Evolutionary conservation across 2,113 vertebrate genomes (phyloP), one percentile per base, ranked within the genome.

Genomic region (Scatophagus argus): DNA sequence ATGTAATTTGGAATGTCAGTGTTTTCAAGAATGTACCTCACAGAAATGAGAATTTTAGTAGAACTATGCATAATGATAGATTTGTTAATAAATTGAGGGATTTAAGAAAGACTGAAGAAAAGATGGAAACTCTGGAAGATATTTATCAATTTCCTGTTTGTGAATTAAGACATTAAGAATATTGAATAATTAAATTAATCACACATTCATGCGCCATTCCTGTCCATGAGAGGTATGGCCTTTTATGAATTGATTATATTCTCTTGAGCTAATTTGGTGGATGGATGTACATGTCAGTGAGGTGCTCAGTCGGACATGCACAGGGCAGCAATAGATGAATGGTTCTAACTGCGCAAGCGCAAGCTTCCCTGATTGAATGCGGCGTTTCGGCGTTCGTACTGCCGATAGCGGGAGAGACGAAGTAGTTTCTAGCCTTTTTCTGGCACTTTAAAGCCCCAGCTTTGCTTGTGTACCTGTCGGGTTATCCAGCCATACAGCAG

Each of bases 341-440:
- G 5, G 1, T 71, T 12, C 2, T 5, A 7, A 60, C 19, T 59
- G 55, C 77, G 79, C 83, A 83, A n/a, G 89, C 63, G 75, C 74
- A 41, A 5, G 5, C 34, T 61, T 32, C 41, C 4, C 12, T 8
- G 23, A 74, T 39, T 74, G 74, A 88, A 72, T 66, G 85, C 74
- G 63, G 80, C 43, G 63, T 51, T 23, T 58, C 8, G 46, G 51
- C 62, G 19, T 32, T 8, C 19, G 31, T n/a, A 8, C 31, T 12
- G 8, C 47, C 12, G 52, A 34, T 63, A 91, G 88, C 85, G 85
- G 81, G 86, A 88, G 80, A 72, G 63, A 85, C 83, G 52, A 82
- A 87, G 74, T 49, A n/a, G 21, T 69, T 54, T 69, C 2, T 29
- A 52, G 49, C 68, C 55, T 72, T 74, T 81, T 81, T 80, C 23